Evolutionary conservation across 2,113 vertebrate genomes (phyloP).

Genomic region (Lichenostomus cassidix): DNA sequence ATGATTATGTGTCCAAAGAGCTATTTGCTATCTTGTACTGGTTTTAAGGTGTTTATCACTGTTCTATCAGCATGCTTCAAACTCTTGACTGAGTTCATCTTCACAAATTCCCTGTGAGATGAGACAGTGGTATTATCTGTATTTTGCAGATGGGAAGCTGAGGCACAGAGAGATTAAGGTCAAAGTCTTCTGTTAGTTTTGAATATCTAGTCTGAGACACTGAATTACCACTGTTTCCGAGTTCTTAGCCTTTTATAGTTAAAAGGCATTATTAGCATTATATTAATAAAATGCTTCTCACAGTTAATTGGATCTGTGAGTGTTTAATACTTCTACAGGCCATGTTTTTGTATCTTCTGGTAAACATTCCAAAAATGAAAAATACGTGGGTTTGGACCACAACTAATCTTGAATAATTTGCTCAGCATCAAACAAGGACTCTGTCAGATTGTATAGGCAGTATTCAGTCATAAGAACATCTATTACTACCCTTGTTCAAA

Average conservation of each 20-base stretch:
- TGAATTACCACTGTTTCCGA: background rate
- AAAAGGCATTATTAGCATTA: background rate
- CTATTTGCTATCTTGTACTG: background rate
- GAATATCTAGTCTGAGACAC: background rate
- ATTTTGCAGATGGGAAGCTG: constrained; percentile 18
- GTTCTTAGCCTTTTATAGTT: background rate
- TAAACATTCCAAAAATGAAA: background rate
- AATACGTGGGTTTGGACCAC: background rate
- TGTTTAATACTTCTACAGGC: background rate
- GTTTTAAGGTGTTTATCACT: background rate
- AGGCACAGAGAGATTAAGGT: background rate
- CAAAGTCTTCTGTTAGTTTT: constrained; percentile 3
- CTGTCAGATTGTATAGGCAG: background rate
- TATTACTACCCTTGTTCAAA: background rate
- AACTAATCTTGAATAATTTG: background rate
- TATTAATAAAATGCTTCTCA: background rate
- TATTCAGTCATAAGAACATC: background rate
- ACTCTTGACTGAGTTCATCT: background rate
- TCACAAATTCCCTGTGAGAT: constrained; percentile 6
- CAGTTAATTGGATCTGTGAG: background rate
- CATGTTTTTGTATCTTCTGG: background rate
- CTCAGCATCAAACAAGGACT: background rate
- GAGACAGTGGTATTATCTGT: background rate
- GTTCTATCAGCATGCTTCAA: background rate
- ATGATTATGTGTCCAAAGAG: background rate